phyloP scores from a whole-genome alignment of 2,888 invertebrate genomes.

The Trissolcus japonicus region DNA sequence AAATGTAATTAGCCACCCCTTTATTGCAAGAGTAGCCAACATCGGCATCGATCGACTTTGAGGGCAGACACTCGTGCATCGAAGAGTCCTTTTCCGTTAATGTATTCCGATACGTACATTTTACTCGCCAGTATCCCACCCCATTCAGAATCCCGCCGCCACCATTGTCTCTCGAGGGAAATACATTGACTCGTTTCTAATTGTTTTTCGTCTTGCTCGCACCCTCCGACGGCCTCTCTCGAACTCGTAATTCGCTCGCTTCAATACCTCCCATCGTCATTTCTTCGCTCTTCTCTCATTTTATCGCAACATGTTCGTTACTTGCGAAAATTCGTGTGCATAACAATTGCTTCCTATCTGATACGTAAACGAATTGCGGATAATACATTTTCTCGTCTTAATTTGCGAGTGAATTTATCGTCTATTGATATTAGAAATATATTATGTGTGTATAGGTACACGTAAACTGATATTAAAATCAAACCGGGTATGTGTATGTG shows the following conservation, averaged over 20 bases:
- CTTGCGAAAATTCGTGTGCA: conserved; percentile 7
- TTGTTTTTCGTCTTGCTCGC: conserved; percentile 60
- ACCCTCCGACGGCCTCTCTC: conserved; percentile 9
- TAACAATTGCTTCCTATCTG: conserved; percentile 7
- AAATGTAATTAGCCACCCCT: conserved; percentile 73
- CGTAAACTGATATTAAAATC: not conserved
- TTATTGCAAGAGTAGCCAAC: conserved; percentile 63
- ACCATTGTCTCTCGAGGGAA: conserved; percentile 65
- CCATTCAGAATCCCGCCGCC: conserved; percentile 57
- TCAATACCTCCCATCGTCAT: conserved; percentile 6
- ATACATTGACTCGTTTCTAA: conserved; percentile 66
- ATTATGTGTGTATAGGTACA: conserved; percentile 1
- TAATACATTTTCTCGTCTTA: conserved; percentile 27
- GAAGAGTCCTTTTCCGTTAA: conserved; percentile 70
- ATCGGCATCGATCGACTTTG: conserved; percentile 69
- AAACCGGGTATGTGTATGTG: not conserved
- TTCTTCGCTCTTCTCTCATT: conserved; percentile 21
- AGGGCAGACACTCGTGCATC: conserved; percentile 61
- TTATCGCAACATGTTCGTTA: conserved; percentile 20
- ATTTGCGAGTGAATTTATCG: conserved; percentile 35
- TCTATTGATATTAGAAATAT: conserved; percentile 33
- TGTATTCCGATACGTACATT: conserved; percentile 56
- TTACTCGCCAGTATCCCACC: conserved; percentile 9
- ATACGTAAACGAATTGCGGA: conserved; percentile 20
- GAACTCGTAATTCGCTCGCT: conserved; percentile 8